Evolutionary conservation across 1,140 invertebrate species (phyloP).

Genomic region (Pararge aegeria): DNA sequence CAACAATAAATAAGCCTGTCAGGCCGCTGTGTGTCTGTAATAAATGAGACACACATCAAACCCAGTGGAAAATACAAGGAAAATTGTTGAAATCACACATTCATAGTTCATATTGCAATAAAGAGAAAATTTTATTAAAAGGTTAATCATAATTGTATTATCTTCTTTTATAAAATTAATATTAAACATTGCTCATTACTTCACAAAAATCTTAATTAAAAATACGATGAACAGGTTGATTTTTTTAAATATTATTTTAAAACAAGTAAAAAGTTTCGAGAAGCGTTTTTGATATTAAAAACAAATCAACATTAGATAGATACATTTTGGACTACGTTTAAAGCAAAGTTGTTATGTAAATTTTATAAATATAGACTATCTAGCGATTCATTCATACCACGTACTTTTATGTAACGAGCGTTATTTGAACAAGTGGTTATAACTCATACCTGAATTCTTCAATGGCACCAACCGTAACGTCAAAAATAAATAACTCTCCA

Average conservation of each 20-base stretch:
- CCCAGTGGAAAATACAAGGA: background rate
- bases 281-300: no score
- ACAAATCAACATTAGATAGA: no score
- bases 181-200: no score
- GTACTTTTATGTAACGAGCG: background rate
- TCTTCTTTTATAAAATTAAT: background rate
- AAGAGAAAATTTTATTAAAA: no score
- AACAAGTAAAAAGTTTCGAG: no score
- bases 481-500: slow-evolving; percentile 6
- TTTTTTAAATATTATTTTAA: no score
- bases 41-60: slow-evolving; percentile 8
- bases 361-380: no score
- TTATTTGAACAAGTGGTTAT: slow-evolving; percentile 3
- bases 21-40: background rate
- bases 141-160: no score
- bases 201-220: no score
- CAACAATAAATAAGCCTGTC: slow-evolving; percentile 3
- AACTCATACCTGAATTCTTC: background rate
- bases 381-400: background rate
- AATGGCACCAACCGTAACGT: background rate
- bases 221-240: no score
- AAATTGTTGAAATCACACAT: slow-evolving; percentile 5
- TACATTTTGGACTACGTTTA: no score
- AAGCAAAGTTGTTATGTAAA: no score
- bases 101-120: background rate